Conservation (phyloP, 2,888 invertebrate species). For the Diarsia rubi region DNA sequence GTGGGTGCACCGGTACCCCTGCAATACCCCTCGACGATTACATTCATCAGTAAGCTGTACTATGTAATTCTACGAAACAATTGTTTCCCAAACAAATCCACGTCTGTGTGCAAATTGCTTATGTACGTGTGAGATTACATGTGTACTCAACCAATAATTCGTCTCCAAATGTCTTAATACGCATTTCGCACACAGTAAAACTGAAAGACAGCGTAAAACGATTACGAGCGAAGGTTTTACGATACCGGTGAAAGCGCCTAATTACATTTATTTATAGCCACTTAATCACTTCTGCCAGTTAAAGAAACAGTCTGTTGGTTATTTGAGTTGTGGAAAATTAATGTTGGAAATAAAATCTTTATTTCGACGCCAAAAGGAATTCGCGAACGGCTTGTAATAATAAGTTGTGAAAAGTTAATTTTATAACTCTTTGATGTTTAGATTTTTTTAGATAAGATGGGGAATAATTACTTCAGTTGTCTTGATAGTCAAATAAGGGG, state of each 20-base stretch:
- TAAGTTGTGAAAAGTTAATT: constrained; percentile 32
- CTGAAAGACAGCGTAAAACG: constrained; percentile 36
- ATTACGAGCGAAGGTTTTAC: constrained; percentile 41
- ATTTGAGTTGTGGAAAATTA: constrained; percentile 43
- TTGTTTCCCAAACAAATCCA: neutral
- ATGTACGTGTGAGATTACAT: neutral
- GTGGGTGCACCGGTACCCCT: neutral
- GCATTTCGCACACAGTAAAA: constrained; percentile 45
- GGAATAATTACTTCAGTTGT: constrained; percentile 3
- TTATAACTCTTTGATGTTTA: constrained; percentile 23
- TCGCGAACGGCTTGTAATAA: constrained; percentile 10
- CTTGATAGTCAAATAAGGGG: constrained; percentile 26
- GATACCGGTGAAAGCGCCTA: constrained; percentile 39
- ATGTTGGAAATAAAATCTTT: constrained; percentile 35
- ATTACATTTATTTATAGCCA: constrained; percentile 62
- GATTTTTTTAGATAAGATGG: neutral
- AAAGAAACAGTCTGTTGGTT: constrained; percentile 57
- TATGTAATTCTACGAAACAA: neutral
- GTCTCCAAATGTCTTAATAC: constrained; percentile 26
- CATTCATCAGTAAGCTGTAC: neutral
- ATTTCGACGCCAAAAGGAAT: constrained; percentile 25
- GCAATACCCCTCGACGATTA: neutral
- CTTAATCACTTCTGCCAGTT: constrained; percentile 51
- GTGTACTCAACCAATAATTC: neutral
- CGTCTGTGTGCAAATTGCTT: neutral